Evolutionary conservation across 1,140 invertebrate species (phyloP).

Genomic region (Drosophila lowei): DNA sequence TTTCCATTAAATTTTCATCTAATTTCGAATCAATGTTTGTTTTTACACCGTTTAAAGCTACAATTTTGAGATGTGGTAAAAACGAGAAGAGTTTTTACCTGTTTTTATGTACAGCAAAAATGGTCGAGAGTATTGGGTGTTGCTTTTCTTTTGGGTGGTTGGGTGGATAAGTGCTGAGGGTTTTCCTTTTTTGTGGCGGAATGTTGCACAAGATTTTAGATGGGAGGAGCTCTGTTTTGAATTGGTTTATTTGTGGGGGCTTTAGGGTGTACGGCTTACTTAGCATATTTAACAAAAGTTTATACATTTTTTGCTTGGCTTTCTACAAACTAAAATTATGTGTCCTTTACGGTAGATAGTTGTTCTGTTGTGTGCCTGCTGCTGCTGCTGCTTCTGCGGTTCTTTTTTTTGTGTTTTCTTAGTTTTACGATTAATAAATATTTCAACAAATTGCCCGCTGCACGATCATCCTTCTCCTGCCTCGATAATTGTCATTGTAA

Average conservation of each 20-base stretch:
- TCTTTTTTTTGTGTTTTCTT: constrained; percentile 14
- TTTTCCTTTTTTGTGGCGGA: constrained; percentile 45
- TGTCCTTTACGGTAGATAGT: constrained; percentile 26
- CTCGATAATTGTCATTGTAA: constrained; percentile 46
- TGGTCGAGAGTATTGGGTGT: neutral
- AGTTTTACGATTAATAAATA: constrained; percentile 64
- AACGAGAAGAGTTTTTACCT: constrained; percentile 29
- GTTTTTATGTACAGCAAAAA: constrained; percentile 59
- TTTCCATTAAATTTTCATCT: constrained; percentile 46
- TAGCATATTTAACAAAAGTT: constrained; percentile 78
- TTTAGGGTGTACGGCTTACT: constrained; percentile 48
- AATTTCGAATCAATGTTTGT: constrained; percentile 19
- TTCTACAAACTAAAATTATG: constrained; percentile 57
- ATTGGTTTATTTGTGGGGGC: constrained; percentile 40
- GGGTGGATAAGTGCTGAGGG: constrained; percentile 5
- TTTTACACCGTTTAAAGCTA: constrained; percentile 75
- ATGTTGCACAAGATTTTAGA: constrained; percentile 61
- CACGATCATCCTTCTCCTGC: constrained; percentile 25
- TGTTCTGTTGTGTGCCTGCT: constrained; percentile 16
- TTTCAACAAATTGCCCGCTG: constrained; percentile 67
- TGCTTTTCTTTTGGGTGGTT: neutral
- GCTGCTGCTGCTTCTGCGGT: constrained; percentile 9
- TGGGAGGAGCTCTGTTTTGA: constrained; percentile 33
- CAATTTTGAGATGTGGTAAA: constrained; percentile 65
- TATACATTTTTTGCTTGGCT: constrained; percentile 64